These are phyloP conservation scores for Prionailurus bengalensis DNA, from an alignment of 2,113 vertebrate species.

Conservation along the genomic window DNA sequence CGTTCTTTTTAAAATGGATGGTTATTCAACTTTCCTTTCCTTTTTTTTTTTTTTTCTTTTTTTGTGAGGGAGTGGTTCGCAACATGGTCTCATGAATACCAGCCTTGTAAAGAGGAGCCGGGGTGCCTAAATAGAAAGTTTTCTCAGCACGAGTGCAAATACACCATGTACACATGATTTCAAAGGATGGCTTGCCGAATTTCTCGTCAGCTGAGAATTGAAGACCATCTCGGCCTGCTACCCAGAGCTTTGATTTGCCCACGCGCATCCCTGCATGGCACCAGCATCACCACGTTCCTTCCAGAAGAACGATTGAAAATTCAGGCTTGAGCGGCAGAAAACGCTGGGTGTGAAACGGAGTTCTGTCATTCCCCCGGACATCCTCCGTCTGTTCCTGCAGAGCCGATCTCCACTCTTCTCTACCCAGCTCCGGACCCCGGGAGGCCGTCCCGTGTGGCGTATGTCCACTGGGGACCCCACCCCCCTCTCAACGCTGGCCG, in stretches of 20 bases:
- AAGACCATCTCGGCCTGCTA: neutral
- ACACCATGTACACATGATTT: neutral
- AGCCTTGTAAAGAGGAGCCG: neutral
- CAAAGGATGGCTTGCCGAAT: neutral
- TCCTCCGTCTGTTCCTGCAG: neutral
- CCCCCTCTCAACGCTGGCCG: neutral
- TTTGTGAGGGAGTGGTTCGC: neutral
- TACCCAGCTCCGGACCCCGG: neutral
- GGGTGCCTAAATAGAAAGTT: neutral
- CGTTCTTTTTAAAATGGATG: neutral
- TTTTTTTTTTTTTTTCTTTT: neutral
- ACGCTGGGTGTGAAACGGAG: neutral
- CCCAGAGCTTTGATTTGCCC: neutral
- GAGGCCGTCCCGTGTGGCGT: too few species aligned
- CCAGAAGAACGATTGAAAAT: neutral
- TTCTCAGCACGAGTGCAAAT: neutral
- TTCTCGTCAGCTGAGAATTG: neutral
- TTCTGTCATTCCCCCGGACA: neutral
- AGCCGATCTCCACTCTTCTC: neutral
- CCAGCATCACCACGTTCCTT: neutral
- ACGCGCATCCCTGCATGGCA: neutral
- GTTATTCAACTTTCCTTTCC: neutral
- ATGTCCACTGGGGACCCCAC: fast-evolving
- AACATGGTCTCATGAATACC: neutral
- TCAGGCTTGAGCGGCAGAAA: neutral